Evolutionary conservation across 2,113 vertebrate species (phyloP), one percentile per base, ranked within the genome.

Genomic region (Anolis sagrei): DNA sequence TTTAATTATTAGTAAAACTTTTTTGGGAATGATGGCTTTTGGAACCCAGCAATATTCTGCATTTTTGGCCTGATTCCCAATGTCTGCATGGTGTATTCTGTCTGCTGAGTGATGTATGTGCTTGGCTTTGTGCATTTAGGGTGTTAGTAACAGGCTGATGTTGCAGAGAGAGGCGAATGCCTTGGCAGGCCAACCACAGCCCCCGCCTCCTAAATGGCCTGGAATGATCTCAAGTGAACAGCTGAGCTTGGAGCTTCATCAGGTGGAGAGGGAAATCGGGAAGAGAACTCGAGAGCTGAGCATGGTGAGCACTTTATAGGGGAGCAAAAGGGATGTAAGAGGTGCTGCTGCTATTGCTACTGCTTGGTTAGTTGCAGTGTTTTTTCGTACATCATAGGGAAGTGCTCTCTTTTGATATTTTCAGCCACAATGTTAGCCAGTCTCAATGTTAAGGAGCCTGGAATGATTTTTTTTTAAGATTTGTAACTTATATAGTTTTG

Each of bases 211-310:
- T 79, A 98, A 98, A 90, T 99, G 98, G 98, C 96, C 98, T 88
- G 98, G 96, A 86, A 97, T 97, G 86, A 94, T 97, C 86, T 99
- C 98, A 94, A 99, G 98, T 91, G 98, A 99, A 81, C 99, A 99
- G 95, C 95, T 99, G 84, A 99, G 98, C 93, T 94, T 98, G 95
- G 98, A 99, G 95, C 97, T 99, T 84, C 97, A 98, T 95, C 98
- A 99, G 66, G 98, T 99, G 94, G 98, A 99, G 95, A 96, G 97
- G 91, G 98, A 99, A 96, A 99, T 99, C 3, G 98, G 98, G 76
- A 99, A 98, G 95, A 96, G 98, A 95, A 99, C 98, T 66, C 97
- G 98, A 16, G 98, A 99, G 93, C 97, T 99, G 87, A 98, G 96
- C 89, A 94, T 99, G 98, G 99, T 99, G 93, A 96, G 97, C 93